Conservation (phyloP, 2,888 invertebrate genomes). For the Xylophagus ater region DNA sequence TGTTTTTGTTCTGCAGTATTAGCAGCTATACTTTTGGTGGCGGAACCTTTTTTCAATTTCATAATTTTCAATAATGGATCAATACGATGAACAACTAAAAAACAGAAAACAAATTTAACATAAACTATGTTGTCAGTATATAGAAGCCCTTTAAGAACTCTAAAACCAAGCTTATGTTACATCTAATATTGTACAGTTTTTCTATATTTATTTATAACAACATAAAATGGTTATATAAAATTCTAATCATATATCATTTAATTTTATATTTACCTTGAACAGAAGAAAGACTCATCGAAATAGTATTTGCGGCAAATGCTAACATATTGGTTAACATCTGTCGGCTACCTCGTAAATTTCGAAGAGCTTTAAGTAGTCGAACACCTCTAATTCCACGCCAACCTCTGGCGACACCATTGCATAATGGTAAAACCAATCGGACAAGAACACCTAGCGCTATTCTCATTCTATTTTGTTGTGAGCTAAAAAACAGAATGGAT, state of each 20-base stretch:
- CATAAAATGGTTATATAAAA: not conserved
- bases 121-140: no score
- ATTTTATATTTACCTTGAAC: conserved; percentile 32
- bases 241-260: not conserved
- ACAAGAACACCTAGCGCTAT: conserved; percentile 34
- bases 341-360: conserved; percentile 31
- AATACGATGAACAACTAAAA: conserved; percentile 25
- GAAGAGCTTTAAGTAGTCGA: conserved; percentile 28
- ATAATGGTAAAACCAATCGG: conserved; percentile 33
- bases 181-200: no score
- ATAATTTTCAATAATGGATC: conserved; percentile 34
- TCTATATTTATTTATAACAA: not conserved
- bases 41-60: conserved; percentile 28
- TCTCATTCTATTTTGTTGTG: conserved; percentile 29
- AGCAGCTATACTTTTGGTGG: conserved; percentile 3
- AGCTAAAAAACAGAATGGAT: conserved; percentile 19
- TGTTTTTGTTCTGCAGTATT: not conserved
- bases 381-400: conserved; percentile 34
- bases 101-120: conserved; percentile 2
- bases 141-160: no score
- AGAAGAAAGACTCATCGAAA: conserved; percentile 34
- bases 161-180: no score
- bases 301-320: conserved; percentile 37
- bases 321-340: conserved; percentile 33
- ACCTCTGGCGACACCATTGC: conserved; percentile 33